phyloP scores from a whole-genome alignment of 2,797 vertebrate genomes.

The Eulemur mongoz region DNA sequence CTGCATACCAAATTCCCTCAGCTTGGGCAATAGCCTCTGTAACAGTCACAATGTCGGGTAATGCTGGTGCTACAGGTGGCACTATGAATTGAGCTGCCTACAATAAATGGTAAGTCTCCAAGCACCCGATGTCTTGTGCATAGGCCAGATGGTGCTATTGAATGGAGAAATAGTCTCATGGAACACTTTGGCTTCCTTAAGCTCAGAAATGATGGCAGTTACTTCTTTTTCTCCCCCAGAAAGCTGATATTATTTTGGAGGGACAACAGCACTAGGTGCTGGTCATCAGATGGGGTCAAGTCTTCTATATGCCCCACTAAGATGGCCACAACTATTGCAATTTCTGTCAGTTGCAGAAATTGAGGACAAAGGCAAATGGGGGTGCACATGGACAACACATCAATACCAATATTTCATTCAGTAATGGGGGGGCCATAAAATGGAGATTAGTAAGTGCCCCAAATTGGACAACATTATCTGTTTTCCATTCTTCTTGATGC shows the following conservation, averaged over 20 bases:
- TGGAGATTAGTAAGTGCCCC: background rate
- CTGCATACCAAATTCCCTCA: background rate
- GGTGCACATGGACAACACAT: background rate
- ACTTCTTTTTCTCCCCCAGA: background rate
- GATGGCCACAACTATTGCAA: background rate
- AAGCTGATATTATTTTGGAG: background rate
- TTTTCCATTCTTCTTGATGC: background rate
- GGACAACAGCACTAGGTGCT: background rate
- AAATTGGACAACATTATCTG: background rate
- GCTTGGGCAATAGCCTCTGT: background rate
- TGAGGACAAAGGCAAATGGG: background rate
- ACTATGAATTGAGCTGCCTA: background rate
- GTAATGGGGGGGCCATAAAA: background rate
- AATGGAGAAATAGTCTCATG: background rate
- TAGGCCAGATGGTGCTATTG: background rate
- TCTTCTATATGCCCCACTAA: background rate
- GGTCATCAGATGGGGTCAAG: background rate
- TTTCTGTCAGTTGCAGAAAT: background rate
- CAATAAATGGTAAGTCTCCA: background rate
- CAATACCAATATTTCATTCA: background rate
- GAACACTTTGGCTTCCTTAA: background rate
- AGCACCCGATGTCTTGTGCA: background rate
- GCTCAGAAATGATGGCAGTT: background rate
- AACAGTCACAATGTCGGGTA: background rate
- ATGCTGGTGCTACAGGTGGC: background rate